phyloP scores from a whole-genome alignment of 2,797 vertebrate species.

The Girardinus metallicus region DNA sequence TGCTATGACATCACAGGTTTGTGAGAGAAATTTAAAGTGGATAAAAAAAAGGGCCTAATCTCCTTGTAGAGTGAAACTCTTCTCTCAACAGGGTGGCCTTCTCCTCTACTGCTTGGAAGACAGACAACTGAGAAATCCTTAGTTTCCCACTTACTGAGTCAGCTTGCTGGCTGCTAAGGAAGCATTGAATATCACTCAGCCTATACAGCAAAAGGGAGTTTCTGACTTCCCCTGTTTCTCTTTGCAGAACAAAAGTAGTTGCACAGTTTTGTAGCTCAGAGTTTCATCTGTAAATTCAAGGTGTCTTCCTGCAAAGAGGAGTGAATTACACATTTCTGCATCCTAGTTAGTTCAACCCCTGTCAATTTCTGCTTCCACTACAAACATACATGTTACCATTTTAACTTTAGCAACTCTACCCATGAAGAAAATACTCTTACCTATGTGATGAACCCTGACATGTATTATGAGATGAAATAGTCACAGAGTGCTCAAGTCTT shows the following conservation, averaged over 20 bases:
- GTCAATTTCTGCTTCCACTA: not conserved
- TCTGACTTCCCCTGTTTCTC: conserved; percentile 17
- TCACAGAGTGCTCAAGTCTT: not conserved
- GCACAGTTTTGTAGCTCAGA: conserved; percentile 27
- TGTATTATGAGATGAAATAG: not conserved
- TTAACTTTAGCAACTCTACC: not conserved
- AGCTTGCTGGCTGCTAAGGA: conserved; percentile 48
- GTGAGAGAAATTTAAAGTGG: conserved; percentile 44
- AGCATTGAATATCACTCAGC: conserved; percentile 48
- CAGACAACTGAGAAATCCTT: conserved; percentile 35
- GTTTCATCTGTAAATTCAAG: conserved; percentile 15
- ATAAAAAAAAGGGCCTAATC: conserved; percentile 29
- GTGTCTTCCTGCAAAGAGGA: conserved; percentile 31
- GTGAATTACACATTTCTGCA: conserved; percentile 20
- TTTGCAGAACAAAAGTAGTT: conserved; percentile 16
- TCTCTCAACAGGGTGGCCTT: conserved; percentile 27
- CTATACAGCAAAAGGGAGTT: conserved; percentile 31
- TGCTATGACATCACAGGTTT: conserved; percentile 37
- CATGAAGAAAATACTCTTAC: not conserved
- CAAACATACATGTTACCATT: not conserved
- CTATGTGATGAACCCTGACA: not conserved
- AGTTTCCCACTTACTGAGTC: conserved; percentile 63
- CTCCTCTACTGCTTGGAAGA: conserved; percentile 47
- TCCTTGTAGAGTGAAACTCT: conserved; percentile 31
- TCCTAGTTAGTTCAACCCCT: not conserved